Conservation (phyloP, 2,113 vertebrate species). For the Nettapus auritus region DNA sequence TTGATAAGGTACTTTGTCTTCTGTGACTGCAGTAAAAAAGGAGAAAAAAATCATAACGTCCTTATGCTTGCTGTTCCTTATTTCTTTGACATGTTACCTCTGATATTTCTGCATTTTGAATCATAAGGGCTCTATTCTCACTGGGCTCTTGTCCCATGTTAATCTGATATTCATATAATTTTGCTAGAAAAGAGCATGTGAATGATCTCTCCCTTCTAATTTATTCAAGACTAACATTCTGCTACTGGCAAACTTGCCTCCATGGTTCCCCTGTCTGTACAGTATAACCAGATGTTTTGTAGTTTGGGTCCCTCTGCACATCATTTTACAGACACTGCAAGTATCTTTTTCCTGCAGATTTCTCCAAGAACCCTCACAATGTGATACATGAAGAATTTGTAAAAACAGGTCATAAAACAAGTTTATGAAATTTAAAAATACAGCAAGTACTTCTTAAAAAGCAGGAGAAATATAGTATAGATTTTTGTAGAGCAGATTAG, state of each 20-base stretch:
- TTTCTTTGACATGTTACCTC: slow-evolving; percentile 31
- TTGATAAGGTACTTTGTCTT: slow-evolving; percentile 26
- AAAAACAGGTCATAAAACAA: slow-evolving; percentile 47
- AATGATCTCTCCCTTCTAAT: slow-evolving; percentile 63
- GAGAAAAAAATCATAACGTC: neutral
- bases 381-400: slow-evolving; percentile 22
- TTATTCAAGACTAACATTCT: slow-evolving; percentile 70
- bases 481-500: neutral
- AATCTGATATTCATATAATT: slow-evolving; percentile 64
- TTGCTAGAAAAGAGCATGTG: slow-evolving; percentile 49
- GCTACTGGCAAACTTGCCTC: slow-evolving; percentile 64
- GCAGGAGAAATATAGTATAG: neutral
- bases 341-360: slow-evolving; percentile 36
- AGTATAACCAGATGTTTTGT: slow-evolving; percentile 67
- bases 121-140: slow-evolving; percentile 62
- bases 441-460: slow-evolving; percentile 15
- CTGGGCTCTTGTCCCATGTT: slow-evolving; percentile 55
- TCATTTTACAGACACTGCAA: slow-evolving; percentile 45
- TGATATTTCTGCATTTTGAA: slow-evolving; percentile 60
- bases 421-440: slow-evolving; percentile 31
- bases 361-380: slow-evolving; percentile 40
- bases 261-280: slow-evolving; percentile 39
- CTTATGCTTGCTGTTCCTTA: slow-evolving; percentile 29
- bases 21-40: slow-evolving; percentile 1
- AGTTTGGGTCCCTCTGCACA: slow-evolving; percentile 60